phyloP scores from a whole-genome alignment of 2,888 invertebrate genomes.

The Leptinotarsa haldemani region DNA sequence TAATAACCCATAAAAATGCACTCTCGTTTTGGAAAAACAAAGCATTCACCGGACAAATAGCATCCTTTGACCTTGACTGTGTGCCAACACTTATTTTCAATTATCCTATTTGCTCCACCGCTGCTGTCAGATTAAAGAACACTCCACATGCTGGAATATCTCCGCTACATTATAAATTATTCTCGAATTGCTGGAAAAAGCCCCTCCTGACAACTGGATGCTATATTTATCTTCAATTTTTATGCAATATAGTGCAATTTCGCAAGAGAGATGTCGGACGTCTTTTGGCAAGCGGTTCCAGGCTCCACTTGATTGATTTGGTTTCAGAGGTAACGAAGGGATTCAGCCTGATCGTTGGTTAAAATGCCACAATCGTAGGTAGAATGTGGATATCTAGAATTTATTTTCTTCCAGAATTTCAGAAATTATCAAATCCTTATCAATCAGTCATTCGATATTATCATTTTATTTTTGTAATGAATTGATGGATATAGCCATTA shows the following conservation, averaged over 20 bases:
- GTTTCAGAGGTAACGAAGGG: too few relatives aligned
- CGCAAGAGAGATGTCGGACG: constrained; percentile 40
- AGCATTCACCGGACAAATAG: constrained; percentile 49
- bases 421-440: too few relatives aligned
- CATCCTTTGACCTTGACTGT: constrained; percentile 63
- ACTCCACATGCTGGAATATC: constrained; percentile 60
- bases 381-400: too few relatives aligned
- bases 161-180: constrained; percentile 59
- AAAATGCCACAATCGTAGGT: too few relatives aligned
- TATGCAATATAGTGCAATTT: constrained; percentile 50
- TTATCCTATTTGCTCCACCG: constrained; percentile 65
- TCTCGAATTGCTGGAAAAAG: constrained; percentile 52
- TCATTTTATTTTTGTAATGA: too few relatives aligned
- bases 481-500: too few relatives aligned
- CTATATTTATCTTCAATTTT: constrained; percentile 49
- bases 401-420: too few relatives aligned
- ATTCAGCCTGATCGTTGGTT: too few relatives aligned
- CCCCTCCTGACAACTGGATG: constrained; percentile 40
- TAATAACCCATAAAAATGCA: not conserved
- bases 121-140: constrained; percentile 65
- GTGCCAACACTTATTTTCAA: constrained; percentile 66
- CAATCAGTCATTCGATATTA: too few relatives aligned
- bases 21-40: constrained; percentile 26
- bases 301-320: not conserved
- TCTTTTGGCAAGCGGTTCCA: constrained; percentile 40